These are phyloP conservation scores for Menura novaehollandiae DNA, from an alignment of 2,113 vertebrate genomes.

Conservation along the genomic window DNA sequence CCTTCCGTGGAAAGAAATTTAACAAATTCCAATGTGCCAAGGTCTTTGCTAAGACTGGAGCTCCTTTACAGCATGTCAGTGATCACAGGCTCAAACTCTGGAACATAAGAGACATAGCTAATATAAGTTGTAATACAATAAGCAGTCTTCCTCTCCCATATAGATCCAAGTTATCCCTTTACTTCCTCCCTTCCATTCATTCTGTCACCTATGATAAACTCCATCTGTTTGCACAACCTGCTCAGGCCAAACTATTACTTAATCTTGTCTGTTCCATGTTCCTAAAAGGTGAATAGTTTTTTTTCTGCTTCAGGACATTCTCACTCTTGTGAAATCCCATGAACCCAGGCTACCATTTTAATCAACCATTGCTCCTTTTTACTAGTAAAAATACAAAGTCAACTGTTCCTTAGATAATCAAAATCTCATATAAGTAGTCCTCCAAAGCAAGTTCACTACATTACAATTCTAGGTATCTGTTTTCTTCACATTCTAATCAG, in stretches of 20 bases:
- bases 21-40: neutral
- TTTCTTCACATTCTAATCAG: neutral
- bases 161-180: accelerated
- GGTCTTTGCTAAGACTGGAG: neutral
- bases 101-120: neutral
- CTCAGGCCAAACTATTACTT: neutral
- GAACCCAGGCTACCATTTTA: neutral
- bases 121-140: neutral
- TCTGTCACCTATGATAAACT: neutral
- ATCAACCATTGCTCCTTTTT: neutral
- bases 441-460: neutral
- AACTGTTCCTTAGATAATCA: neutral
- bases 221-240: neutral
- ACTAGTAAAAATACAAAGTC: neutral
- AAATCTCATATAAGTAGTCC: neutral
- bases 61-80: neutral
- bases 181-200: neutral
- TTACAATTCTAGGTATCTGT: neutral
- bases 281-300: neutral
- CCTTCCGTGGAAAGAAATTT: neutral
- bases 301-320: neutral
- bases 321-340: neutral
- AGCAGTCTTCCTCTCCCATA: neutral
- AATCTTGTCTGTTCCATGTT: neutral
- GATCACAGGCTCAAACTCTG: neutral